Evolutionary conservation across 2,113 vertebrate species (phyloP), one percentile per base, ranked within the genome.

Genomic region (Chaetodon auriga): DNA sequence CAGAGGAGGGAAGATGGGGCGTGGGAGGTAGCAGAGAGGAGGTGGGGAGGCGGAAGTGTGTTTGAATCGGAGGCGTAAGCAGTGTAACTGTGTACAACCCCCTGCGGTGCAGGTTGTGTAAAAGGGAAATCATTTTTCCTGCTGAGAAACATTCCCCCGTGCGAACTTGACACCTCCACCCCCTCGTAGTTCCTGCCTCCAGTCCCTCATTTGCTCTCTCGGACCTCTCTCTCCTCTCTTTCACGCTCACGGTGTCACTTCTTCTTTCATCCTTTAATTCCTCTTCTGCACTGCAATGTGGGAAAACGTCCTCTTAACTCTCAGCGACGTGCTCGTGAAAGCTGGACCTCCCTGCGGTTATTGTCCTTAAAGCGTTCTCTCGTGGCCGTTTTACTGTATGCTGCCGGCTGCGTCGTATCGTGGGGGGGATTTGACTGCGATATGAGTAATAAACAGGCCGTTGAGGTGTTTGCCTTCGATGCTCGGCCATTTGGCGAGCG

Each of bases 91-190:
- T 87, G 89, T 83, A 92, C 91, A 90, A 85, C 85, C 88, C 92
- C 92, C 88, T 65, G 90, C 76, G 83, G 93, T 91, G 89, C 87
- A 80, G 82, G 61, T 88, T 84, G 80, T 90, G 89, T 83, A 81
- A 91, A 87, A 86, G 73, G 90, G 85, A 92, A 94, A 92, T 90
- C 14, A 64, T 90, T 94, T 83, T 89, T 89, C 89, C 93, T 85
- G 89, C 82, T 81, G 82, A 86, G 90, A 86, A 89, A 90, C 74
- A 78, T 89, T 78, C 30, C 85, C 90, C 71, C 53, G 78, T 78
- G 75, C 84, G 82, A 94, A 92, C 85, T 21, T 68, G 69, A 80
- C 90, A 57, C 61, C 77, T 38, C 57, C 66, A 6, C 74, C 54
- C 66, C 45, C 77, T 7, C 9, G 3, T 30, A 30, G 30, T 80